Base-by-base conservation (phyloP, 1,140 invertebrate species). In the Bombus confusus region DNA sequence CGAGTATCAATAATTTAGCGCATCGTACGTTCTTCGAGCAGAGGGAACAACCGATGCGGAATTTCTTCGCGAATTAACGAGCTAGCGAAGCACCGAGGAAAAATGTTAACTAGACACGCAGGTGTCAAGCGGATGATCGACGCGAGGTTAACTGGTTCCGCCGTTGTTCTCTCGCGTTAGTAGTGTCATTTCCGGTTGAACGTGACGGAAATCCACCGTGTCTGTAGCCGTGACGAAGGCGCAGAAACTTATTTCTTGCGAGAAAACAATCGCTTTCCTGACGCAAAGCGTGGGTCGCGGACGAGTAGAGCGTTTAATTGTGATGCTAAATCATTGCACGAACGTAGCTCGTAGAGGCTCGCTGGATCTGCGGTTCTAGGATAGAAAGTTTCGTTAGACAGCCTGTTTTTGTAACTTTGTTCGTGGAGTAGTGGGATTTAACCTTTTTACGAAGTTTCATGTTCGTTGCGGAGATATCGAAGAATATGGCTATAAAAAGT, bases 1-100 rank as follows among this genome's bases (percentile, higher is more conserved):
- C 66, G 34, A 62, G 34, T 85, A 87, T 87, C 87, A 72, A 85
- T 88, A 81, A 88, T 83, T 87, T 85, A 85, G 59, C 12, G 12
- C n/a, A 3, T 39, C 34, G n/a, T 57, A n/a, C 13, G 13, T 34
- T 68, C 22, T 25, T 25, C 66, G 34, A 39, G 66, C 66, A 31
- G 2, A 74, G n/a, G 5, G 41, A 83, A 41, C 47, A 37, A 52
- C 59, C 77, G 43, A 34, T 12, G 34, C 18, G 68, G 76, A 64
- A 82, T 68, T 76, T 34, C 31, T 2, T n/a, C 18, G n/a, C 34
- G 72, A 41, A 80, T 85, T 81, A 52, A 66, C 28, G 43, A 66
- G n/a, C n/a, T n/a, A n/a, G n/a, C n/a, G n/a, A n/a, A n/a, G 9
- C 25, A 25, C 25, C 34, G 34, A n/a, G 41, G n/a, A 59, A 68